These are phyloP conservation scores for Ceuthmochares aereus DNA, from an alignment of 2,113 vertebrate species.

Conservation along the genomic window DNA sequence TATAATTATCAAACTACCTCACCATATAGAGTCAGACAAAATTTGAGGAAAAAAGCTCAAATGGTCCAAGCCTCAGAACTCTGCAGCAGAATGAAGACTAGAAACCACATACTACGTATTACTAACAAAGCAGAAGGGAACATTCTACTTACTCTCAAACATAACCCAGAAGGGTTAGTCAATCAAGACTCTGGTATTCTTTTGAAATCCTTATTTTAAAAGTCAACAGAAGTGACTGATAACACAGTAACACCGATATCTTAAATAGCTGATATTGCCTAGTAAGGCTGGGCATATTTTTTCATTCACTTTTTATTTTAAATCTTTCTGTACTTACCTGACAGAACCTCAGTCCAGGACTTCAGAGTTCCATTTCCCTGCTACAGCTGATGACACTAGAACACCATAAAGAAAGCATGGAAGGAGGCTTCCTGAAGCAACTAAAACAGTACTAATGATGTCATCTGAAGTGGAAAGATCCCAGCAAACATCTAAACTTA, in stretches of 20 bases:
- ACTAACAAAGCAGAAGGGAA: background rate
- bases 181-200: background rate
- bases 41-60: background rate
- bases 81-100: background rate
- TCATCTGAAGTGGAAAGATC: background rate
- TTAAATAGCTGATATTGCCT: background rate
- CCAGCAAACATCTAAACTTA: background rate
- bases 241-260: rapidly evolving
- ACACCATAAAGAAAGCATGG: background rate
- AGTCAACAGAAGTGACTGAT: background rate
- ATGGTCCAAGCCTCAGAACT: background rate
- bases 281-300: background rate
- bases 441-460: background rate
- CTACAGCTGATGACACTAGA: background rate
- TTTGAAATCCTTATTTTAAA: background rate
- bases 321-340: background rate
- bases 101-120: background rate
- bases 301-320: background rate
- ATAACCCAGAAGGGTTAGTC: background rate
- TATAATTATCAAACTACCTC: background rate
- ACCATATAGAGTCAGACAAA: background rate
- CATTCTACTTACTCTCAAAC: background rate
- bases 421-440: background rate
- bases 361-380: background rate
- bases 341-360: background rate